phyloP scores from a whole-genome alignment of 2,113 vertebrate genomes.

The Laticauda colubrina region DNA sequence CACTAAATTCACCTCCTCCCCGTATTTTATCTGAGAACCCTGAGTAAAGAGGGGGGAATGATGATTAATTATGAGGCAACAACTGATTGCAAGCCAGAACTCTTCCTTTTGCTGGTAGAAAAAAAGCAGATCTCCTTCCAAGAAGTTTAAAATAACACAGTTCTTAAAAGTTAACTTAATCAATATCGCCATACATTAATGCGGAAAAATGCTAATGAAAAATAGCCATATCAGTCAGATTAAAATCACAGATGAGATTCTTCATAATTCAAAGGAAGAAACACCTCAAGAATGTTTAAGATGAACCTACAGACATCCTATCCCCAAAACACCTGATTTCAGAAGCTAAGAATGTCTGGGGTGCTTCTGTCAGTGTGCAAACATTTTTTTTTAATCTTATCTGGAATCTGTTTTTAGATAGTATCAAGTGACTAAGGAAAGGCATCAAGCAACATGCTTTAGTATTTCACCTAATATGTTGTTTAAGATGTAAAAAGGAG shows the following conservation, averaged over 20 bases:
- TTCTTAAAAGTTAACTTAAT: conserved; percentile 33
- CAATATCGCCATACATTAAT: background rate
- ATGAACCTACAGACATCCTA: background rate
- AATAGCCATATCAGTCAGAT: background rate
- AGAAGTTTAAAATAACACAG: conserved; percentile 45
- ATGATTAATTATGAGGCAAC: conserved; percentile 54
- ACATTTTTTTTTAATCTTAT: background rate
- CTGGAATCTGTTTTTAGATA: background rate
- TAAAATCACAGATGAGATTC: background rate
- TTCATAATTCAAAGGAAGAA: background rate
- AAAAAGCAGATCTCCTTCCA: conserved; percentile 45
- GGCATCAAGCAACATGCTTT: background rate
- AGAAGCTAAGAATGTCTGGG: background rate
- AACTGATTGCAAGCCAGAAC: conserved; percentile 39
- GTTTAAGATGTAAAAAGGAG: background rate
- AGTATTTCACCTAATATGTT: background rate
- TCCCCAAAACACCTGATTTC: background rate
- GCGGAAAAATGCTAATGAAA: conserved; percentile 32
- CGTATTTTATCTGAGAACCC: conserved; percentile 43
- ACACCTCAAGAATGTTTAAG: background rate
- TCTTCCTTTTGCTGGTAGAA: conserved; percentile 47
- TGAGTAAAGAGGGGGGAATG: conserved; percentile 22
- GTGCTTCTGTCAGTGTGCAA: background rate
- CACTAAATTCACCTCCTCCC: conserved; percentile 21
- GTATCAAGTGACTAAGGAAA: background rate